phyloP scores from a whole-genome alignment of 30 jellyfish, hydroid and myxozoan genomes.

The Nemopilema nomurai region DNA sequence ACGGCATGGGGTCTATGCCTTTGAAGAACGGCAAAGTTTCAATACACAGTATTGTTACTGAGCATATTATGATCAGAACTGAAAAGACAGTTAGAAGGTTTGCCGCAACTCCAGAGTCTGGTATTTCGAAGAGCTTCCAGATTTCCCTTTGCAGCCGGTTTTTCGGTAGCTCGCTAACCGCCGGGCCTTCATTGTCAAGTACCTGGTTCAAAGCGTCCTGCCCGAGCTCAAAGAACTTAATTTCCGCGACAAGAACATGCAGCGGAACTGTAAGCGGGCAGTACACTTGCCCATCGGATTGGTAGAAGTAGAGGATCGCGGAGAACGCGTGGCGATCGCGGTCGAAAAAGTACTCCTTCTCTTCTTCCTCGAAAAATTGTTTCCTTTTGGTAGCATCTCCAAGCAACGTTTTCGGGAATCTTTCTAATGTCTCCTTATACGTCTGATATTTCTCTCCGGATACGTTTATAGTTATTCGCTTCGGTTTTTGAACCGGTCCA shows the following conservation, averaged over 20 bases:
- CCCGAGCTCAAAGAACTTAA: slow-evolving; percentile 89
- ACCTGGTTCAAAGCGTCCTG: slow-evolving; percentile 85
- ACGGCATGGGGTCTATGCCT: slow-evolving; percentile 32
- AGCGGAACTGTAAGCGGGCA: slow-evolving; percentile 95
- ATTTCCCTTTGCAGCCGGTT: slow-evolving; percentile 71
- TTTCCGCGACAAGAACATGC: slow-evolving; percentile 89
- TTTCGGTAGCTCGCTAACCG: slow-evolving; percentile 72
- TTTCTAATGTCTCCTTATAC: slow-evolving; percentile 75
- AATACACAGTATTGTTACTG: slow-evolving; percentile 86
- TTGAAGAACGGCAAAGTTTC: slow-evolving; percentile 87
- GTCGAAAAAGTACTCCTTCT: slow-evolving; percentile 92
- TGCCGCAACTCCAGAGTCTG: slow-evolving; percentile 93
- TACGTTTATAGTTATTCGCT: slow-evolving; percentile 79
- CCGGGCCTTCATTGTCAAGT: slow-evolving; percentile 64
- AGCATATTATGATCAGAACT: slow-evolving; percentile 59
- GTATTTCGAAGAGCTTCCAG: slow-evolving; percentile 91
- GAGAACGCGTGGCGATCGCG: slow-evolving; percentile 92
- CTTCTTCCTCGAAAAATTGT: slow-evolving; percentile 69
- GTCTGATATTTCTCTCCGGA: slow-evolving; percentile 97
- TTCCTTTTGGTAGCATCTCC: slow-evolving; percentile 76
- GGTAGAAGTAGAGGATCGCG: slow-evolving; percentile 86
- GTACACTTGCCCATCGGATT: slow-evolving; percentile 87
- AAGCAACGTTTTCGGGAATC: slow-evolving; percentile 88
- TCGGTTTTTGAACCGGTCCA: not conserved
- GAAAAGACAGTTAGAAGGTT: slow-evolving; percentile 80